phyloP scores from a whole-genome alignment of 2,797 vertebrate species.

The Anas georgica region DNA sequence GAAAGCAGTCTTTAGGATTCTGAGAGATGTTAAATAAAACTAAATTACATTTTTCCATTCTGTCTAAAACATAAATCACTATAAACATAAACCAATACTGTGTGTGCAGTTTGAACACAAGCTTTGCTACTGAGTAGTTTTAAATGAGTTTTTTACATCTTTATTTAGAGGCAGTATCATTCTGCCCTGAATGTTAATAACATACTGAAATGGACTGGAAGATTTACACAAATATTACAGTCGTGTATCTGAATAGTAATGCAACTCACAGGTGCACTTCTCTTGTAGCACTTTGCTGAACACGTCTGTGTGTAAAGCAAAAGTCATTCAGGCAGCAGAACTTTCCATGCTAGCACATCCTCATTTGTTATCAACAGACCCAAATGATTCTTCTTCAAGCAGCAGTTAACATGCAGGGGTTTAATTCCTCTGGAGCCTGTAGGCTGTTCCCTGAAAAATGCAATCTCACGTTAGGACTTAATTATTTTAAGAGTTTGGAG shows the following conservation, averaged over 20 bases:
- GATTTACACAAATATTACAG: neutral
- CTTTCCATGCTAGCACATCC: neutral
- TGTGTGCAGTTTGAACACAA: neutral
- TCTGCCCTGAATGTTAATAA: neutral
- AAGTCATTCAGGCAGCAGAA: neutral
- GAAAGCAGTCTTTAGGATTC: neutral
- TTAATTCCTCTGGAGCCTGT: neutral
- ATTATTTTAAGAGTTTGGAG: conserved; percentile 1
- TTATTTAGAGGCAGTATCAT: neutral
- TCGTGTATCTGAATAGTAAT: neutral
- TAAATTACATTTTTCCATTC: conserved; percentile 44
- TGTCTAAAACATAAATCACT: neutral
- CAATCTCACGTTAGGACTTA: neutral
- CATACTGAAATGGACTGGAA: neutral
- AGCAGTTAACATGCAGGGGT: neutral
- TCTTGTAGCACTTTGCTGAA: neutral
- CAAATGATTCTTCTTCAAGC: neutral
- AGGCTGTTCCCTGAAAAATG: neutral
- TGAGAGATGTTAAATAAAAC: conserved; percentile 29
- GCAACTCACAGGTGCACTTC: neutral
- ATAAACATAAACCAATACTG: neutral
- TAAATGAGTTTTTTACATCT: conserved; percentile 1
- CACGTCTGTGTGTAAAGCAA: neutral
- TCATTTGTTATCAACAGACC: neutral
- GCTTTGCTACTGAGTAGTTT: neutral